phyloP scores from a whole-genome alignment of 2,888 invertebrate genomes.

The Neoscelio sp. region DNA sequence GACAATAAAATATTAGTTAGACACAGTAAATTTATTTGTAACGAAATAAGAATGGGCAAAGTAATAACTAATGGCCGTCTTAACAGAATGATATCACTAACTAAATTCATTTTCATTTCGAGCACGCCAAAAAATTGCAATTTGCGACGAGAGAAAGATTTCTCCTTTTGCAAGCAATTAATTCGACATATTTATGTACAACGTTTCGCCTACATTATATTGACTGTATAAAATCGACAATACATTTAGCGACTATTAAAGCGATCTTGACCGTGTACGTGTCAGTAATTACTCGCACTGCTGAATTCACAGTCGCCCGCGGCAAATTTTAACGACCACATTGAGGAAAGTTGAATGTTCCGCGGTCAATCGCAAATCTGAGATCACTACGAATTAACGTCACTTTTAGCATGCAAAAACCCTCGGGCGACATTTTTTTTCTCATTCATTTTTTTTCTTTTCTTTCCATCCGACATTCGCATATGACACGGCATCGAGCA shows the following conservation, averaged over 20 bases:
- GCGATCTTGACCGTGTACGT: conserved; percentile 68
- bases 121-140: conserved; percentile 42
- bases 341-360: conserved; percentile 66
- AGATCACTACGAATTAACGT: conserved; percentile 69
- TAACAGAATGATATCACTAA: conserved; percentile 41
- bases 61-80: too few species aligned
- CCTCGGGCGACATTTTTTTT: conserved; percentile 52
- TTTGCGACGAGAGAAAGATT: conserved; percentile 42
- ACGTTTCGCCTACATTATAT: conserved; percentile 65
- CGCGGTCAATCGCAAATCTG: conserved; percentile 69
- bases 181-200: conserved; percentile 63
- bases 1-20: too few species aligned
- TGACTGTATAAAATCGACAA: conserved; percentile 65
- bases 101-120: conserved; percentile 22
- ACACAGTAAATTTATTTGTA: too few species aligned
- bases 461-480: conserved; percentile 29
- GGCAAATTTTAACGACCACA: conserved; percentile 68
- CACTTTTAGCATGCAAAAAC: conserved; percentile 63
- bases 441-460: conserved; percentile 16
- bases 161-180: conserved; percentile 60
- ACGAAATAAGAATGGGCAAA: too few species aligned
- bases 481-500: conserved; percentile 45
- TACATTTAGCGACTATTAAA: conserved; percentile 68
- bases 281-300: conserved; percentile 68
- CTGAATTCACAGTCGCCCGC: conserved; percentile 65